These are phyloP conservation scores for Piprites chloris DNA, from an alignment of 2,113 vertebrate genomes.

Conservation along the genomic window DNA sequence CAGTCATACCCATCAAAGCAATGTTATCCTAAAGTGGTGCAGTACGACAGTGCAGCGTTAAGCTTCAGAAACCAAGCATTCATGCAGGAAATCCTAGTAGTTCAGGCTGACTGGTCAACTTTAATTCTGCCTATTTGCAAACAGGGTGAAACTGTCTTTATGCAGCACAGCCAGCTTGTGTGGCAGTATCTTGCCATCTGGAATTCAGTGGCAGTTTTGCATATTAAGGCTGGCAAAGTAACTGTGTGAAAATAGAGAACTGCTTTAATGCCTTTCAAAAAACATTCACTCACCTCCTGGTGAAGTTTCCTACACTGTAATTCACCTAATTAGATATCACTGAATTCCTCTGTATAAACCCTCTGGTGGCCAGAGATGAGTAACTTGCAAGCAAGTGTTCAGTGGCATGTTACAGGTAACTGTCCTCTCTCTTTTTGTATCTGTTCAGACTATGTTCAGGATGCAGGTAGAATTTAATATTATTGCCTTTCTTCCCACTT, in stretches of 20 bases:
- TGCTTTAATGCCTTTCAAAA: constrained; percentile 39
- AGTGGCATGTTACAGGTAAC: not conserved
- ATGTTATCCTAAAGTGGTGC: not conserved
- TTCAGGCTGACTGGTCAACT: constrained; percentile 52
- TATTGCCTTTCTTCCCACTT: not conserved
- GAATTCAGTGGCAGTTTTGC: constrained; percentile 50
- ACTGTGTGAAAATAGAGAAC: constrained; percentile 49
- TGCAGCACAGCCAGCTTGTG: constrained; percentile 10
- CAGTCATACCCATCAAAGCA: not conserved
- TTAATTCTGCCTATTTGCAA: constrained; percentile 41
- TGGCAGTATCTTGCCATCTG: constrained; percentile 33
- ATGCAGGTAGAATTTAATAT: not conserved
- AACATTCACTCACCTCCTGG: constrained; percentile 5
- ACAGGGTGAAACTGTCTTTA: not conserved
- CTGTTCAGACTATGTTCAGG: not conserved
- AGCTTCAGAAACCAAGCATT: constrained; percentile 31
- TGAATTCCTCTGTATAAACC: not conserved
- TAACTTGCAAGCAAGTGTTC: not conserved
- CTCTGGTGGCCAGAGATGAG: not conserved
- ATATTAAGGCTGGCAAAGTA: constrained; percentile 51
- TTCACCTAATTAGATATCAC: constrained; percentile 19
- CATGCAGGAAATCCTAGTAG: constrained; percentile 24
- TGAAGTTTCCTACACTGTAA: not conserved
- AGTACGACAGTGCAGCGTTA: not conserved
- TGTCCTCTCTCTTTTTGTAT: not conserved